These are phyloP conservation scores for Plecturocebus donacophilus DNA, from an alignment of 2,113 vertebrate genomes.

Conservation along the genomic window DNA sequence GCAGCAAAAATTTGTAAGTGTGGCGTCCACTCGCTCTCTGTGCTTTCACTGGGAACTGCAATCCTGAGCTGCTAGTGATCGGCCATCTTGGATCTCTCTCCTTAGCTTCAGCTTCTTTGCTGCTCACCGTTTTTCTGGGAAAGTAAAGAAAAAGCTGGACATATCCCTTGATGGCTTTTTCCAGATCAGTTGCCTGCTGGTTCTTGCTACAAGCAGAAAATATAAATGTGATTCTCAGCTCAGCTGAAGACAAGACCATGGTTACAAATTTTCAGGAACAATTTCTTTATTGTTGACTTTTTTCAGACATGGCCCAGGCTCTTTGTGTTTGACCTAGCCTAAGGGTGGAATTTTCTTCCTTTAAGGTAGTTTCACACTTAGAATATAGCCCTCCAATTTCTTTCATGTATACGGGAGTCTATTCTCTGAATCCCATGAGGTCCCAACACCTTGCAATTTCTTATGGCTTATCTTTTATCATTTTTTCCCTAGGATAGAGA, in stretches of 20 bases:
- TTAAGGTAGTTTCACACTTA: neutral
- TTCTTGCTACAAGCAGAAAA: neutral
- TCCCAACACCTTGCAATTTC: neutral
- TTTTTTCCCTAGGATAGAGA: neutral
- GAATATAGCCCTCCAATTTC: neutral
- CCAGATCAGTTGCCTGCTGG: neutral
- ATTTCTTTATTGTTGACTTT: neutral
- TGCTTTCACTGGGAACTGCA: no score
- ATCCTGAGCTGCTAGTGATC: no score
- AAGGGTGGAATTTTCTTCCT: neutral
- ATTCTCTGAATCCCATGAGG: neutral
- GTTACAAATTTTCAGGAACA: neutral
- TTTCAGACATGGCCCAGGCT: neutral
- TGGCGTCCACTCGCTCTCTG: no score
- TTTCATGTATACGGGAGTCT: neutral
- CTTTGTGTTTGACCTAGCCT: neutral
- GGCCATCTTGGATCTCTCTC: no score
- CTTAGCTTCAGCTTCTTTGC: no score
- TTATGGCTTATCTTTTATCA: neutral
- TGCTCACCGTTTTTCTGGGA: neutral
- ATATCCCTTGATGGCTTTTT: neutral
- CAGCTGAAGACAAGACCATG: neutral
- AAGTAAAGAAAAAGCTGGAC: neutral
- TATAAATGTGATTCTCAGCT: neutral
- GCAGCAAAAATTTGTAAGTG: no score